These are phyloP conservation scores for Bos javanicus DNA, from an alignment of 2,113 vertebrate genomes.

Conservation along the genomic window DNA sequence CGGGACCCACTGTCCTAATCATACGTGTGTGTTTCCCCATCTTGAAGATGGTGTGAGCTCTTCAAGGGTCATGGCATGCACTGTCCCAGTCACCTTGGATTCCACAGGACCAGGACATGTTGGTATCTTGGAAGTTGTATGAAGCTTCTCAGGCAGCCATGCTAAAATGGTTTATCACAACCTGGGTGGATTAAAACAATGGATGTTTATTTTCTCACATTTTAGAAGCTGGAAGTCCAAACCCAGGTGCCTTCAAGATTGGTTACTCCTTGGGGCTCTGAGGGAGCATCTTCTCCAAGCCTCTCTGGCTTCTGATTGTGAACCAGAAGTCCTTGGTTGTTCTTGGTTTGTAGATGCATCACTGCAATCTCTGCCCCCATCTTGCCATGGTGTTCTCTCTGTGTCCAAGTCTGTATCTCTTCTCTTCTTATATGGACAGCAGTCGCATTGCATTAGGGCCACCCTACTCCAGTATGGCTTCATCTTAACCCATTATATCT, in stretches of 20 bases:
- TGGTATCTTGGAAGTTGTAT: not conserved
- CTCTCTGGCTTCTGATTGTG: not conserved
- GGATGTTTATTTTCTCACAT: not conserved
- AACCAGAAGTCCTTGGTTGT: not conserved
- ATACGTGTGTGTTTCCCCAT: not conserved
- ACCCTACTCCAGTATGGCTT: not conserved
- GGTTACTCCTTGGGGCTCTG: not conserved
- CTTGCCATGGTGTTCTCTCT: not conserved
- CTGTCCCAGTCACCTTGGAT: not conserved
- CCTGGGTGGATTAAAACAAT: not conserved
- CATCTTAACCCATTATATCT: not conserved
- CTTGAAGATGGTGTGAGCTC: not conserved
- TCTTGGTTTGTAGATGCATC: not conserved
- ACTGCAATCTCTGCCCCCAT: not conserved
- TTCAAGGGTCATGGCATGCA: fast-evolving
- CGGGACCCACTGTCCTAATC: fast-evolving
- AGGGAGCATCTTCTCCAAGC: not conserved
- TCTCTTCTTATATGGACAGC: not conserved
- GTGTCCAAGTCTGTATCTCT: not conserved
- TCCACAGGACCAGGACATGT: not conserved
- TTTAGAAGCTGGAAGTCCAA: not conserved
- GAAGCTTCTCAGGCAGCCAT: not conserved
- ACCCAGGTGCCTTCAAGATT: not conserved
- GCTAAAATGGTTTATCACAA: not conserved
- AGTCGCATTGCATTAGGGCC: no score